Evolutionary conservation across 2,113 vertebrate genomes (phyloP), one percentile per base, ranked within the genome.

Genomic region (Cheirogaleus medius): DNA sequence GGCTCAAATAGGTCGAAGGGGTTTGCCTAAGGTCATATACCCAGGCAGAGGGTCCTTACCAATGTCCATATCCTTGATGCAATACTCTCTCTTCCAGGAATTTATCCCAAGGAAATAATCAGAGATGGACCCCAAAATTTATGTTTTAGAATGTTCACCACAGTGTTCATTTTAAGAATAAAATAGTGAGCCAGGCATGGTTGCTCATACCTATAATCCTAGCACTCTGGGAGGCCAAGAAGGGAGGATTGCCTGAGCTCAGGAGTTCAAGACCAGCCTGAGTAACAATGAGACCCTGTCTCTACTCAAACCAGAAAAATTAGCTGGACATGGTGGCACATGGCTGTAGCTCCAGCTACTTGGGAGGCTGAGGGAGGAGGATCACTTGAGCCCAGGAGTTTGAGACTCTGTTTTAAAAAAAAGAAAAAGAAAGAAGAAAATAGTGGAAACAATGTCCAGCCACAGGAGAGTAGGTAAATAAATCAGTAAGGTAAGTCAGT

Each of bases 111-210:
- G 39, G 64, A 66, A 66, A 86, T 89, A 85, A 85, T 78, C 68
- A 90, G 66, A 94, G 63, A 47, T 8, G 18, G 78, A 87, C 37
- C 29, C 63, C n/a, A 1, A 66, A 42, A 74, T 44, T 11, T 42
- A 17, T 66, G 37, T 90, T 90, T 83, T 74, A 92, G 90, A 81
- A 87, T 90, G 64, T 71, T 66, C 17, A 32, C 27, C 64, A 47
- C 14, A 27, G 60, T 91, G 68, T 37, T 95, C n/a, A 15, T 76
- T 93, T 94, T 74, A 95, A 94, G 88, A 85, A 69, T 87, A 60
- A 58, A 86, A 83, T 52, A 56, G 20, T 56, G 54, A 20, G 20
- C 20, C 7, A 21, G 54, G 54, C 54, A 0, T 21, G 54, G 20
- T 56, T 20, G 54, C 54, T 56, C 54, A 56, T 21, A 20, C 54